Evolutionary conservation across 2,113 vertebrate species (phyloP).

Genomic region (Gnathonemus echidnorhynchus): DNA sequence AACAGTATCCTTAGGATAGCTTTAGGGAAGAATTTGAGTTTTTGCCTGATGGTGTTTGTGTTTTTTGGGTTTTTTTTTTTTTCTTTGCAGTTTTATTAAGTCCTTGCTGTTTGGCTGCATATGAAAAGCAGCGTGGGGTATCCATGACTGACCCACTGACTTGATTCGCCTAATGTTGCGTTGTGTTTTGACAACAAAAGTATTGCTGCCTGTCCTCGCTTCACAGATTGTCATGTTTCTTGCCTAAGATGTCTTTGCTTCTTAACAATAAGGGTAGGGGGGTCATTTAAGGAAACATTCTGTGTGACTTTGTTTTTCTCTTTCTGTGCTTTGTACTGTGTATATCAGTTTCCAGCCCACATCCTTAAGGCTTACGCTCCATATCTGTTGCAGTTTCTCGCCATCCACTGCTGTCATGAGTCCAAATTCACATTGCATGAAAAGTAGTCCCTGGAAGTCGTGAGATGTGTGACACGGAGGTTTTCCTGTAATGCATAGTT

Average conservation of each 20-base stretch:
- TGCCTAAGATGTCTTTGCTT: neutral
- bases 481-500: neutral
- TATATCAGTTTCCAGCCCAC: neutral
- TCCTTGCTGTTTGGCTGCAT: neutral
- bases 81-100: neutral
- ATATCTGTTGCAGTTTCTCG: neutral
- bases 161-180: neutral
- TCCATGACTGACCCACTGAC: neutral
- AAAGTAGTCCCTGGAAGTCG: neutral
- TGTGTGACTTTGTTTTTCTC: neutral
- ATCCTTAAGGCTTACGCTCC: neutral
- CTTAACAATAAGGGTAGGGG: neutral
- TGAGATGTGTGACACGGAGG: neutral
- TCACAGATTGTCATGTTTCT: neutral
- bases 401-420: neutral
- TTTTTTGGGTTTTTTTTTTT: no score
- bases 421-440: neutral
- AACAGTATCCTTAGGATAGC: neutral
- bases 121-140: no score
- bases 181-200: neutral
- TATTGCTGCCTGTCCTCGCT: neutral
- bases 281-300: neutral
- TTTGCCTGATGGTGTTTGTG: neutral
- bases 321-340: neutral
- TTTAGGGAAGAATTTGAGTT: neutral